Evolutionary conservation across 2,113 vertebrate species (phyloP), one percentile per base, ranked within the genome.

Genomic region (Ranitomeya imitator): DNA sequence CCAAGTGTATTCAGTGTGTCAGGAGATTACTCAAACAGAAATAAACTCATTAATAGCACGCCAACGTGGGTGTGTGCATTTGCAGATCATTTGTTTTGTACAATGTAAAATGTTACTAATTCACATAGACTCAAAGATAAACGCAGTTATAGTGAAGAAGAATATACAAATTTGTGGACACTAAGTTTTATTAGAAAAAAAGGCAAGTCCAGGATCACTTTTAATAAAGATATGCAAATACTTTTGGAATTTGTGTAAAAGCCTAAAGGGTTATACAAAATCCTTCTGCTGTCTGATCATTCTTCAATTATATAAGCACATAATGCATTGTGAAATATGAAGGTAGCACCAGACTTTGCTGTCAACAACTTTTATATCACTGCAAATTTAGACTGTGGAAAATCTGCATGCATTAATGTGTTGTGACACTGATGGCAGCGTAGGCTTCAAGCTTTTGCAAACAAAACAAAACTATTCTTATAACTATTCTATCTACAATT

Each of bases 391-490:
- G 67, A 86, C 26, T 6, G 45, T 88, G 61, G 59, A 86, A 88
- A 88, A 86, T 2, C 2, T 10, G 67, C 59, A 77, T 89, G 12
- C 61, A 86, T 26, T 88, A 81, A 90, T 89, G 78, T 55, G 77
- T 90, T 91, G 90, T 86, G 51, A 7, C 80, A 86, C 19, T 0
- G 0, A 87, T 88, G 15, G 0, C 18, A 89, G 85, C 80, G 78
- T 60, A 86, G 89, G 79, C 90, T 91, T 79, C 73, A 90, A 87
- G 85, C 80, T 59, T 88, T 86, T 71, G 79, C 81, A 92, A 16
- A 83, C 85, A 89, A 57, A 88, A 85, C 86, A 2, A 85, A 69
- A 63, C 26, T 26, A 71, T 84, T 10, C 19, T 69, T 10, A 11
- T 67, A 11, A 69, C 13, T 65, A 83, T 9, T 65, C n/a, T 52